Evolutionary conservation across 2,888 invertebrate species (phyloP).

Genomic region (Tipula unca): DNA sequence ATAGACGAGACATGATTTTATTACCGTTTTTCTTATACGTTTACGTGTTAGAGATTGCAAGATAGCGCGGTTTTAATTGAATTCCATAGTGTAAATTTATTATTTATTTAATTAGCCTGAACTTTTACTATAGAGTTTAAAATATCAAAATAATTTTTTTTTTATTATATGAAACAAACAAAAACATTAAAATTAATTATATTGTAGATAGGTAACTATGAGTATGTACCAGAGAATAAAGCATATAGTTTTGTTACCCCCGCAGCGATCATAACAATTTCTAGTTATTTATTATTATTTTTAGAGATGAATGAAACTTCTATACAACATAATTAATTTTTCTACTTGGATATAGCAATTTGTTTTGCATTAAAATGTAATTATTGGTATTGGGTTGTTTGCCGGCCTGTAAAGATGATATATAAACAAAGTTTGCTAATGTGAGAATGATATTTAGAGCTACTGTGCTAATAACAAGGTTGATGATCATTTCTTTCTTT

Average conservation of each 20-base stretch:
- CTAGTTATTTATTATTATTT: background rate
- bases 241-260: background rate
- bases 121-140: background rate
- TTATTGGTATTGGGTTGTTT: background rate
- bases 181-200: background rate
- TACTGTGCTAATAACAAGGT: background rate
- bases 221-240: background rate
- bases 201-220: background rate
- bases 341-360: background rate
- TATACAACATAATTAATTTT: background rate
- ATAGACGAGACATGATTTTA: too few relatives aligned
- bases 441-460: background rate
- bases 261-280: background rate
- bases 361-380: background rate
- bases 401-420: background rate
- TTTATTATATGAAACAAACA: background rate
- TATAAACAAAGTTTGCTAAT: background rate
- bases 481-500: too few relatives aligned
- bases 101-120: background rate
- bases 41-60: background rate
- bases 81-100: background rate
- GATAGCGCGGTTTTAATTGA: background rate
- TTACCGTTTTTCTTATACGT: background rate
- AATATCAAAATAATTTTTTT: background rate
- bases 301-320: background rate